phyloP scores from a whole-genome alignment of 2,888 invertebrate genomes.

The Boloria selene region DNA sequence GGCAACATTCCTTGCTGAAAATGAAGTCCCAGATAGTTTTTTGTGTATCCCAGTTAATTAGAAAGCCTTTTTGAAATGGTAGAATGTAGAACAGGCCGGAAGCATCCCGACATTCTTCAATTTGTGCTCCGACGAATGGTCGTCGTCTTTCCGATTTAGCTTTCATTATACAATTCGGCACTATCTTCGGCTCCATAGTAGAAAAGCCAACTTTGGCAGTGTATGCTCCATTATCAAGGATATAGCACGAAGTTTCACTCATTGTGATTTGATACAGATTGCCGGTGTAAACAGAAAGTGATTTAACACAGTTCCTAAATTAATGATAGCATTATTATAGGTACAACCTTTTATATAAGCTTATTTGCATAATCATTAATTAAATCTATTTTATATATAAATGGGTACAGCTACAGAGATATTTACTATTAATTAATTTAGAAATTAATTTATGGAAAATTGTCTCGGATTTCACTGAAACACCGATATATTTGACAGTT shows the following conservation, averaged over 20 bases:
- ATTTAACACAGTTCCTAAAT: not conserved
- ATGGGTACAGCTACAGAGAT: too few species aligned
- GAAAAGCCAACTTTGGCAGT: constrained; percentile 93
- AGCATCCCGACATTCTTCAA: constrained; percentile 97
- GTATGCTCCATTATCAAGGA: constrained; percentile 95
- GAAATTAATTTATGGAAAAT: not conserved
- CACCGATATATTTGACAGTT: not conserved
- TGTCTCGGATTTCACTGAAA: not conserved
- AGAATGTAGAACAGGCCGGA: constrained; percentile 96
- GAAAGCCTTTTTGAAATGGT: constrained; percentile 96
- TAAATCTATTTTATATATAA: too few species aligned
- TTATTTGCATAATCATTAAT: not conserved
- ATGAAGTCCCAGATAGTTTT: constrained; percentile 98
- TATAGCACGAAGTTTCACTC: constrained; percentile 79
- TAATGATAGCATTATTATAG: too few species aligned
- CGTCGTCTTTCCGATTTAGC: constrained; percentile 97
- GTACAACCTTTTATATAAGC: not conserved
- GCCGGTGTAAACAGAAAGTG: constrained; percentile 26
- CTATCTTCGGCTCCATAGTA: constrained; percentile 85
- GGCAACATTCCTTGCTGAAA: constrained; percentile 92
- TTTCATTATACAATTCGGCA: constrained; percentile 98
- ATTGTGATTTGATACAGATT: constrained; percentile 50
- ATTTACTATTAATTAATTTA: not conserved
- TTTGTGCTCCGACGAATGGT: constrained; percentile 94
- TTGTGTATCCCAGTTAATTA: constrained; percentile 98